Evolutionary conservation across 2,797 vertebrate species (phyloP), one percentile per base, ranked within the genome.

Genomic region (Ctenochaetus hawaiiensis): DNA sequence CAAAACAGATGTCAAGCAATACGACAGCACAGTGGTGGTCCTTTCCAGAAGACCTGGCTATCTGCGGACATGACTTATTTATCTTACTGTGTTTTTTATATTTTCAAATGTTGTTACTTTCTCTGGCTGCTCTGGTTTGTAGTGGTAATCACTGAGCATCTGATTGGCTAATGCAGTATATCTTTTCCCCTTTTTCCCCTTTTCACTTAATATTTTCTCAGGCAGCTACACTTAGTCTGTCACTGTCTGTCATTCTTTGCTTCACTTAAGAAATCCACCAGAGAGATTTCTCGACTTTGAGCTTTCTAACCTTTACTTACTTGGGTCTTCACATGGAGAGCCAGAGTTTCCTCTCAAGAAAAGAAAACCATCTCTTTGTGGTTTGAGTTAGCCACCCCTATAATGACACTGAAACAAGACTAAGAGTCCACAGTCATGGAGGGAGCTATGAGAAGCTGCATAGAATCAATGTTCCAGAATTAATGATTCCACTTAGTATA

Each of bases 1-100:
- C 88, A 93, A 92, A 94, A 88, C 94, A 95, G 93, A 95, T 95
- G 94, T 94, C 67, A 81, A 84, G 89, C 79, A 82, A 60, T 54
- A 69, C 11, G 48, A 34, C 70, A 44, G 68, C 89, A 72, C 74
- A 78, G 85, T 62, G 91, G 90, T 92, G 90, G 88, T 90, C 89
- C 76, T 86, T 64, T 83, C 49, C 51, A 76, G 79, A 81, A 72
- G 68, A 76, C 61, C 81, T 44, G 65, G 43, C 75, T 87, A 72
- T 89, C 89, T 85, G 82, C 77, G 78, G 58, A 89, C 74, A 64
- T 26, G 39, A 69, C 87, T 80, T 90, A 87, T 93, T 92, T 92
- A 77, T 79, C 78, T 76, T 80, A 53, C 43, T 70, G 72, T 71
- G 62, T 85, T 77, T 85, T 77, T 81, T 52, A 53, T 69, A 61